A percentile compares a stretch with the other conserved stretches of the same genome.
Conservation (phyloP, 1,140 invertebrate genomes). For the Cepaea nemoralis region DNA sequence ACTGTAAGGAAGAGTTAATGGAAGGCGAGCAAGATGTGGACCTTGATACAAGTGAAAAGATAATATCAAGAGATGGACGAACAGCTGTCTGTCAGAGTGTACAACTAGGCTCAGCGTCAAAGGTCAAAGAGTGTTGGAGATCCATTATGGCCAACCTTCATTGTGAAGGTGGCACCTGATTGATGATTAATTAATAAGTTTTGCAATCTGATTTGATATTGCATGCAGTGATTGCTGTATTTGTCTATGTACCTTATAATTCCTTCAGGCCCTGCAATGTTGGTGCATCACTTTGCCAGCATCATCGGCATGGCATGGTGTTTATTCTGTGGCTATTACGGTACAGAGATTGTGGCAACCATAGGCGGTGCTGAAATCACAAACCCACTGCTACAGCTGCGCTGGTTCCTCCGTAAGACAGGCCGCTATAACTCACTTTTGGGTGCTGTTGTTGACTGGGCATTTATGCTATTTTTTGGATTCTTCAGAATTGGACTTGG, state of each 20-base stretch:
- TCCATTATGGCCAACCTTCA: no score
- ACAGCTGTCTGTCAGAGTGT: no score
- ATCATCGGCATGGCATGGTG: slow-evolving; percentile 57
- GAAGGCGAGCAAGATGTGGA: no score
- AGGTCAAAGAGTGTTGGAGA: no score
- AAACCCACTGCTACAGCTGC: slow-evolving; percentile 70
- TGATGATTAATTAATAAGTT: no score
- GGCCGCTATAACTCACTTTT: slow-evolving; percentile 53
- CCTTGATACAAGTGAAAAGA: no score
- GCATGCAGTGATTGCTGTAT: no score
- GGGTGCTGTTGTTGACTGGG: slow-evolving; percentile 60
- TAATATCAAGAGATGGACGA: no score
- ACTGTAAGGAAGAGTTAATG: no score
- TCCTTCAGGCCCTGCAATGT: slow-evolving; percentile 65
- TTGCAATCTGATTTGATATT: no score
- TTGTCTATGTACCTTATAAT: not conserved
- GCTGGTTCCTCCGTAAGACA: slow-evolving; percentile 67
- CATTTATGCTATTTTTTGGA: slow-evolving; percentile 68
- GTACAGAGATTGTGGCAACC: slow-evolving; percentile 67
- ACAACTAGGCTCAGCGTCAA: no score
- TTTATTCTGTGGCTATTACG: slow-evolving; percentile 59
- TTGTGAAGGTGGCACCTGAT: no score
- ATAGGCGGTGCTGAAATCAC: slow-evolving; percentile 69
- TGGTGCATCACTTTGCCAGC: slow-evolving; percentile 68
- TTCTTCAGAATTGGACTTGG: slow-evolving; percentile 63